These are phyloP conservation scores for Megastigmus dorsalis DNA, from an alignment of 2,888 invertebrate genomes.

Conservation along the genomic window DNA sequence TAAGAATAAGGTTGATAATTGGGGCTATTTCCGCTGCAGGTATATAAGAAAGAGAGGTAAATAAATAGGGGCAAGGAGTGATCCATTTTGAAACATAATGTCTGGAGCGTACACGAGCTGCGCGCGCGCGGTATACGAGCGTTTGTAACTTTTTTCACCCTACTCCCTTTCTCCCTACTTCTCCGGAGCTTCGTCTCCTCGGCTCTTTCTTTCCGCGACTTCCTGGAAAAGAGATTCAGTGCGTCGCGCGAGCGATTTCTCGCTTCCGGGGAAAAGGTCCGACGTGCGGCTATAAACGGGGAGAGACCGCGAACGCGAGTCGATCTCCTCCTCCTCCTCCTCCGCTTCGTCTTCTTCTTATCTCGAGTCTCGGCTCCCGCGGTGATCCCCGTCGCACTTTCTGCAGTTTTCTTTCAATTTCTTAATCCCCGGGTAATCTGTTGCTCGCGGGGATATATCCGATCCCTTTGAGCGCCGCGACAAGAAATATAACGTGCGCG, in stretches of 20 bases:
- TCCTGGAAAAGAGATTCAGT: neutral
- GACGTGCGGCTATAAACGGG: too few species aligned
- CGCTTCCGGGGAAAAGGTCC: slow-evolving; percentile 41
- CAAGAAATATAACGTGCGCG: slow-evolving; percentile 24
- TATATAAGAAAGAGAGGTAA: too few species aligned
- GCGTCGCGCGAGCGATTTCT: slow-evolving; percentile 13
- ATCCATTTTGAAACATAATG: too few species aligned
- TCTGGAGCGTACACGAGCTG: too few species aligned
- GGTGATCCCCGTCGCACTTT: neutral
- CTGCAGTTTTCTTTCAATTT: slow-evolving; percentile 39
- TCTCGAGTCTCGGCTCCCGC: neutral
- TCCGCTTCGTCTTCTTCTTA: slow-evolving; percentile 6
- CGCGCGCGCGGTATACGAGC: neutral
- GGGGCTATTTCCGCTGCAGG: too few species aligned
- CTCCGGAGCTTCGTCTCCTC: neutral
- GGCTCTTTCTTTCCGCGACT: neutral
- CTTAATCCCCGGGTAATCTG: slow-evolving; percentile 48
- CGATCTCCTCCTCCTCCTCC: neutral
- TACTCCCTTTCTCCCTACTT: neutral
- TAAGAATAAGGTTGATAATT: too few species aligned
- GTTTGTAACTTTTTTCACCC: too few species aligned
- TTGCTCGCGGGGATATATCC: neutral
- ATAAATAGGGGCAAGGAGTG: too few species aligned
- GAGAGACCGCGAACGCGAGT: too few species aligned
- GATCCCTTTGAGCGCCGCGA: neutral